Evolutionary conservation across 2,888 invertebrate genomes (phyloP).

Genomic region (Mechanitis messenoides): DNA sequence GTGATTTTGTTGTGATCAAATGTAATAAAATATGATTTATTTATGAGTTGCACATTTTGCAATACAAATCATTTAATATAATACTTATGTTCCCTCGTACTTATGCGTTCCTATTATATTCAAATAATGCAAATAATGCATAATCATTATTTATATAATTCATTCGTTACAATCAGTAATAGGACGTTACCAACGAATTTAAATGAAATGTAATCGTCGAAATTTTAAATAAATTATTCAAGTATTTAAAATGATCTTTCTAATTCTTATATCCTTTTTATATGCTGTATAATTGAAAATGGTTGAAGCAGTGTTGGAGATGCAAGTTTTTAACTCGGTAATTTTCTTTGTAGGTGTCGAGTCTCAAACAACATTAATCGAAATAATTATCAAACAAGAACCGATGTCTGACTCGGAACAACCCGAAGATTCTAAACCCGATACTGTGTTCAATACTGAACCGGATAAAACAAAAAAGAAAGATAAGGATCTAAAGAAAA

Average conservation of each 20-base stretch:
- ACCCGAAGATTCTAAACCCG: conserved; percentile 11
- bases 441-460: conserved; percentile 19
- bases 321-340: conserved; percentile 23
- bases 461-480: conserved; percentile 11
- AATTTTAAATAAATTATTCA: too few relatives aligned
- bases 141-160: too few relatives aligned
- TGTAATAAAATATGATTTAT: conserved; percentile 17
- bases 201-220: too few relatives aligned
- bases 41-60: too few relatives aligned
- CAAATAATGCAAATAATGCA: too few relatives aligned
- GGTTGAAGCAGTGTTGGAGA: conserved; percentile 18
- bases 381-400: conserved; percentile 25
- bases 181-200: too few relatives aligned
- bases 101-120: too few relatives aligned
- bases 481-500: conserved; percentile 15
- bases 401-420: conserved; percentile 25
- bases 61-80: too few relatives aligned
- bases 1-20: conserved; percentile 16
- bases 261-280: neutral
- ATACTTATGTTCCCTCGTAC: too few relatives aligned
- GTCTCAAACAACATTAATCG: conserved; percentile 21
- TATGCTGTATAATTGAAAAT: conserved; percentile 14
- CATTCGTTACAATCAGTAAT: too few relatives aligned
- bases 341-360: conserved; percentile 28
- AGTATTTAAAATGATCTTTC: neutral